phyloP scores from a whole-genome alignment of 2,797 vertebrate species.

The Mycteria americana region DNA sequence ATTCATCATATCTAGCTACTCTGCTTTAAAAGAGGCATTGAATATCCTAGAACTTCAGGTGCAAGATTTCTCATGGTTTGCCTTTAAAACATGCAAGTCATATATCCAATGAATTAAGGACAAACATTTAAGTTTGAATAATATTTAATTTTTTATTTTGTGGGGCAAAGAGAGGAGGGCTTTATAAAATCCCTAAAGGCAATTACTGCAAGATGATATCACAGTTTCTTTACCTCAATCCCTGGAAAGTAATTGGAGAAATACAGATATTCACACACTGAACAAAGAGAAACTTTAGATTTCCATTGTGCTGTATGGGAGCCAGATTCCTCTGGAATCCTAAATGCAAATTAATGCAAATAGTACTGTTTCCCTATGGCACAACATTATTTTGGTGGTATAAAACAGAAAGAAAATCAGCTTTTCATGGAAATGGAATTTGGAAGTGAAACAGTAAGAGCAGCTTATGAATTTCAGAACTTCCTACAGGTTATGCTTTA shows the following conservation, averaged over 20 bases:
- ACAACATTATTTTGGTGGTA: neutral
- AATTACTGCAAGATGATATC: neutral
- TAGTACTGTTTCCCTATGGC: neutral
- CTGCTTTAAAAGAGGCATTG: neutral
- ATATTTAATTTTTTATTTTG: neutral
- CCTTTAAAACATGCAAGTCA: neutral
- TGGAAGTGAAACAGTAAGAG: neutral
- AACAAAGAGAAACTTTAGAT: neutral
- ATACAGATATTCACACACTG: neutral
- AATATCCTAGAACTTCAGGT: neutral
- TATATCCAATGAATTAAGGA: neutral
- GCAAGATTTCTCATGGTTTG: neutral
- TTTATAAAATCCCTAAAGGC: neutral
- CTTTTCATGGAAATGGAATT: neutral
- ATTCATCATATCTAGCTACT: neutral
- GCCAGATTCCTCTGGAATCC: neutral
- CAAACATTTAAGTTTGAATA: neutral
- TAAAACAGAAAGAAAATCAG: neutral
- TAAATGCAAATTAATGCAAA: neutral
- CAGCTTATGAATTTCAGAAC: neutral
- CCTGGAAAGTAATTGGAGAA: neutral
- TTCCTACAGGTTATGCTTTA: neutral
- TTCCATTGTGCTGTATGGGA: neutral
- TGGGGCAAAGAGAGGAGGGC: neutral
- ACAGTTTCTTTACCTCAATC: neutral